Conservation (phyloP, 2,888 invertebrate species). For the Mesorhabditis belari region DNA sequence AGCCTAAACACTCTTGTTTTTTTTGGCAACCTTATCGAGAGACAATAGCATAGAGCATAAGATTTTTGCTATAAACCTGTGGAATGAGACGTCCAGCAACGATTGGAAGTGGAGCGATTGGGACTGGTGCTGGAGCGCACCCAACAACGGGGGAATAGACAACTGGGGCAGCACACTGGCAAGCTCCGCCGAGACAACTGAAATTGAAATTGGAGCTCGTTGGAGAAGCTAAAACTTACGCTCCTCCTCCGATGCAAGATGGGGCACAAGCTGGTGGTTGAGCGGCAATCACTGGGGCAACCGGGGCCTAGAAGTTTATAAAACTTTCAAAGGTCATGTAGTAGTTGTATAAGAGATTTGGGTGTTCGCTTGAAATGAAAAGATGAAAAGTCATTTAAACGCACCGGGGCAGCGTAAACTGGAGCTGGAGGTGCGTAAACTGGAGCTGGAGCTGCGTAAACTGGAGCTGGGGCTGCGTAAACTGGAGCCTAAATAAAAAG, state of each 20-base stretch:
- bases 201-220: constrained; percentile 2
- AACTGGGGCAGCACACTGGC: constrained; percentile 38
- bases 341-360: too few species aligned
- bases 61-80: too few species aligned
- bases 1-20: constrained; percentile 20
- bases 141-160: constrained; percentile 22
- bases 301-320: not conserved
- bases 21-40: too few species aligned
- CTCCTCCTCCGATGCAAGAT: constrained; percentile 27
- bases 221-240: constrained; percentile 8
- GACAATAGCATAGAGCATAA: too few species aligned
- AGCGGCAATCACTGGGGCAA: constrained; percentile 14
- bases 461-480: constrained; percentile 10
- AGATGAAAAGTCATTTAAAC: too few species aligned
- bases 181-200: constrained; percentile 40
- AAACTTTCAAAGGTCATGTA: not conserved
- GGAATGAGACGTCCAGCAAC: constrained; percentile 49
- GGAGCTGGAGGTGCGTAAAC: constrained; percentile 21
- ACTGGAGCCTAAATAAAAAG: not conserved
- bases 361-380: too few species aligned
- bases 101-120: constrained; percentile 35
- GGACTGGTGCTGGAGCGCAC: constrained; percentile 13
- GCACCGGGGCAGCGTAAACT: constrained; percentile 18
- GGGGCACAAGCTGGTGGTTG: constrained; percentile 19
- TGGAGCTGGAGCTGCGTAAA: constrained; percentile 23